Percentiles rank a stretch among this genome's conserved stretches.
phyloP scores from a whole-genome alignment of 2,113 vertebrate species.

The Strix aluco region DNA sequence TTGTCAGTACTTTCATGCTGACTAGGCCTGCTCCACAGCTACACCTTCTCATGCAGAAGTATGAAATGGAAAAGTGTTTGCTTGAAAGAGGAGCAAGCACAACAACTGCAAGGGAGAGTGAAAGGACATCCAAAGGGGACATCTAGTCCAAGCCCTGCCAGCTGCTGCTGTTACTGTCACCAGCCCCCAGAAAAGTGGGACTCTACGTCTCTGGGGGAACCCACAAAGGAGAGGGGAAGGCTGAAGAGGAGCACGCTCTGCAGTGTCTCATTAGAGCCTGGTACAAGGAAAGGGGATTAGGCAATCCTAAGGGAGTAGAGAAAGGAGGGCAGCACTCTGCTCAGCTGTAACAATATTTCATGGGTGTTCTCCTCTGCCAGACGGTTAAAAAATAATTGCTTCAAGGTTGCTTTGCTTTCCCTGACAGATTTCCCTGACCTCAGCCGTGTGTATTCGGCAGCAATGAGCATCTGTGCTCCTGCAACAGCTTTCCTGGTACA shows the following conservation, averaged over 20 bases:
- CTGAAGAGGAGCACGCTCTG: not conserved
- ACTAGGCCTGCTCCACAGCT: not conserved
- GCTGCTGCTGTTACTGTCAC: not conserved
- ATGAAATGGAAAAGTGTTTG: not conserved
- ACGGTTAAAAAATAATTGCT: not conserved
- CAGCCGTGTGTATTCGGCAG: not conserved
- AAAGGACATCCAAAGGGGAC: not conserved
- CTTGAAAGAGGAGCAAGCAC: not conserved
- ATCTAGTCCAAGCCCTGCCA: not conserved
- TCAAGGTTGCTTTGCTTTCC: conserved; percentile 8
- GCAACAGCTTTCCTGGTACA: conserved; percentile 13
- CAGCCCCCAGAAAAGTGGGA: not conserved
- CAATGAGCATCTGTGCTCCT: conserved; percentile 1
- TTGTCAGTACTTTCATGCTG: not conserved
- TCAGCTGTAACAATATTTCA: not conserved
- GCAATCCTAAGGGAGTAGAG: not conserved
- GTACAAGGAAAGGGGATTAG: not conserved
- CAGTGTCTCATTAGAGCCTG: not conserved
- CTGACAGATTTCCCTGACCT: conserved; percentile 29
- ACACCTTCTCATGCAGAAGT: not conserved
- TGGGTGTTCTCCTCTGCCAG: not conserved
- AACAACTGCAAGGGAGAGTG: not conserved
- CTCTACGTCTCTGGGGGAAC: not conserved
- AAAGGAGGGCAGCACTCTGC: not conserved
- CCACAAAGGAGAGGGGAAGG: not conserved